Evolutionary conservation across 2,797 vertebrate genomes (phyloP).

Genomic region (Mormyrops boulengeri): DNA sequence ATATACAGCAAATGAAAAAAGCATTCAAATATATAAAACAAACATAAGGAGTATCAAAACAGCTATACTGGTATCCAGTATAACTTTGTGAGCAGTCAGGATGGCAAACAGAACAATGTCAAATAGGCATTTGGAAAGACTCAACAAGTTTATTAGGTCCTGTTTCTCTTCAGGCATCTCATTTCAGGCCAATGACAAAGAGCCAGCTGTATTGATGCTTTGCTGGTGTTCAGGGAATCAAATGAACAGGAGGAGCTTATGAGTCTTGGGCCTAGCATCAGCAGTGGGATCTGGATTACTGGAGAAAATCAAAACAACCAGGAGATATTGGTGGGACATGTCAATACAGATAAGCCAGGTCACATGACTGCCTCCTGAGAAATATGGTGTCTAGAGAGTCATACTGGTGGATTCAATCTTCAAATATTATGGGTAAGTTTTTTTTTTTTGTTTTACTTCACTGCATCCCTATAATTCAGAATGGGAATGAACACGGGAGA

Average conservation of each 20-base stretch:
- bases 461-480: background rate
- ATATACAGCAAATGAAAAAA: background rate
- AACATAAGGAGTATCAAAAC: background rate
- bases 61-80: background rate
- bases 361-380: background rate
- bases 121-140: background rate
- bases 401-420: background rate
- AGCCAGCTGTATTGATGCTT: background rate
- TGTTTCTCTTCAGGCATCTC: background rate
- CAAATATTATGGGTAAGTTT: background rate
- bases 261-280: background rate
- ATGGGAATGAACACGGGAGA: background rate
- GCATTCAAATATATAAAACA: background rate
- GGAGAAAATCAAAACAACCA: background rate
- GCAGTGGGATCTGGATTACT: background rate
- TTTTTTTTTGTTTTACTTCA: background rate
- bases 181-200: background rate
- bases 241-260: background rate
- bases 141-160: background rate
- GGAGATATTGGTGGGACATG: background rate
- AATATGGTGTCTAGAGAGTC: background rate
- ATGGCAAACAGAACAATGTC: background rate
- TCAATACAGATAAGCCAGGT: slow-evolving; percentile 1
- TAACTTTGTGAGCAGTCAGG: background rate
- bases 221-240: background rate